phyloP scores from a whole-genome alignment of 2,888 invertebrate species.

The Biston betularia region DNA sequence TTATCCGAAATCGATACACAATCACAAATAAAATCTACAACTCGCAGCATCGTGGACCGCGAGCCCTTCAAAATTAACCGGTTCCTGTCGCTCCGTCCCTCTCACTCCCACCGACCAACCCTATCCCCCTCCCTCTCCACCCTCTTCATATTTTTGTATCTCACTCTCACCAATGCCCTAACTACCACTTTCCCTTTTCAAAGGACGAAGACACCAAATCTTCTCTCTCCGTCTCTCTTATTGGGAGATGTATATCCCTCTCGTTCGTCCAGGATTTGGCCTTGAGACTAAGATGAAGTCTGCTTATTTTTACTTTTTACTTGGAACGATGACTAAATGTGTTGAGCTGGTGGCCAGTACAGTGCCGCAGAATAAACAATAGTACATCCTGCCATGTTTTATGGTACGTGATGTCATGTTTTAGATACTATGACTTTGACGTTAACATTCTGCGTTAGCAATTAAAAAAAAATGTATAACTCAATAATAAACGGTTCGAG shows the following conservation, averaged over 20 bases:
- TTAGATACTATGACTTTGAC: neutral
- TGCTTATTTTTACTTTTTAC: constrained; percentile 85
- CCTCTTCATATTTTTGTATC: constrained; percentile 82
- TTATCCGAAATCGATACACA: constrained; percentile 73
- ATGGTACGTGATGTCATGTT: constrained; percentile 35
- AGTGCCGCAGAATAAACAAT: neutral
- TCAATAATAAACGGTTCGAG: too few species aligned
- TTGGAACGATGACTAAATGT: constrained; percentile 83
- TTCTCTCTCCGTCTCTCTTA: constrained; percentile 51
- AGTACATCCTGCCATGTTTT: constrained; percentile 28
- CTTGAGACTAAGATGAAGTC: constrained; percentile 79
- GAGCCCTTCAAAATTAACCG: constrained; percentile 85
- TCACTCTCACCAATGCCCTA: constrained; percentile 80
- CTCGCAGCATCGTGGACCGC: constrained; percentile 74
- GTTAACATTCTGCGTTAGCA: neutral
- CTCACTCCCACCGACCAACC: constrained; percentile 51
- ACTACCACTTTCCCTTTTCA: constrained; percentile 85
- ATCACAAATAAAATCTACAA: constrained; percentile 70
- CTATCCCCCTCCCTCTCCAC: constrained; percentile 62
- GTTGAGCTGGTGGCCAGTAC: constrained; percentile 64
- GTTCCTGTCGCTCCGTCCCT: constrained; percentile 67
- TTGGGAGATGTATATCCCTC: constrained; percentile 51
- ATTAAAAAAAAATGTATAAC: neutral
- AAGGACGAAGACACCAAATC: constrained; percentile 81
- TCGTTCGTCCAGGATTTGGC: constrained; percentile 76